A percentile compares a stretch with the other conserved stretches of the same genome.
Evolutionary conservation across 1,140 invertebrate genomes (phyloP).

Genomic region (Parapsyche elsis): DNA sequence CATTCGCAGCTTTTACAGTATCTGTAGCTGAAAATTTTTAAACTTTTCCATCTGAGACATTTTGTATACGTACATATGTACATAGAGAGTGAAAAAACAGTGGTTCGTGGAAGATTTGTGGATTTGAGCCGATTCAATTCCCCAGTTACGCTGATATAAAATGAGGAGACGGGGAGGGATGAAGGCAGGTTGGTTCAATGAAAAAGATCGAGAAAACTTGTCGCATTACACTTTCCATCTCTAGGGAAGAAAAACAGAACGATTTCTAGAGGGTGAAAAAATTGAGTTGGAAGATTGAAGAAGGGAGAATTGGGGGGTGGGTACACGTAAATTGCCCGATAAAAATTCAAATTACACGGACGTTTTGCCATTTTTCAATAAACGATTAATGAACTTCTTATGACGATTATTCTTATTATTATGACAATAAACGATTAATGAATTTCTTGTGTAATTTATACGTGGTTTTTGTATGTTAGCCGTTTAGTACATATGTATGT

Average conservation of each 20-base stretch:
- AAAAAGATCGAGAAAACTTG: not conserved
- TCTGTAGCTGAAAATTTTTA: too few relatives aligned
- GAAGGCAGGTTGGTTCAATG: not conserved
- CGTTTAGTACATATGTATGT: too few relatives aligned
- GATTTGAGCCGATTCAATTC: not conserved
- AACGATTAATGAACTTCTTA: too few relatives aligned
- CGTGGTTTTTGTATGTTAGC: too few relatives aligned
- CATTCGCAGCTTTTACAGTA: too few relatives aligned
- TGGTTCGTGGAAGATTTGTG: constrained; percentile 15
- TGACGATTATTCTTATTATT: too few relatives aligned
- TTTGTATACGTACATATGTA: too few relatives aligned
- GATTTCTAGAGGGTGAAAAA: not conserved
- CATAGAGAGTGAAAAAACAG: too few relatives aligned
- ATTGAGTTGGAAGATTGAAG: too few relatives aligned
- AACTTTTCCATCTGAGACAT: too few relatives aligned
- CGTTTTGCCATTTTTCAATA: not conserved
- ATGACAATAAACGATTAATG: too few relatives aligned
- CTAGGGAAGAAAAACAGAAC: not conserved
- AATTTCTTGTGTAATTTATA: too few relatives aligned
- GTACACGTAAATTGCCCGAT: not conserved
- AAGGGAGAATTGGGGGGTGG: not conserved
- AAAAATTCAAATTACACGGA: not conserved
- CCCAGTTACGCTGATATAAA: not conserved
- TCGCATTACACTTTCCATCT: not conserved
- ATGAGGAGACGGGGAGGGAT: not conserved